Evolutionary conservation across 2,113 vertebrate species (phyloP), one percentile per base, ranked within the genome.

Genomic region (Macroglossus sobrinus): DNA sequence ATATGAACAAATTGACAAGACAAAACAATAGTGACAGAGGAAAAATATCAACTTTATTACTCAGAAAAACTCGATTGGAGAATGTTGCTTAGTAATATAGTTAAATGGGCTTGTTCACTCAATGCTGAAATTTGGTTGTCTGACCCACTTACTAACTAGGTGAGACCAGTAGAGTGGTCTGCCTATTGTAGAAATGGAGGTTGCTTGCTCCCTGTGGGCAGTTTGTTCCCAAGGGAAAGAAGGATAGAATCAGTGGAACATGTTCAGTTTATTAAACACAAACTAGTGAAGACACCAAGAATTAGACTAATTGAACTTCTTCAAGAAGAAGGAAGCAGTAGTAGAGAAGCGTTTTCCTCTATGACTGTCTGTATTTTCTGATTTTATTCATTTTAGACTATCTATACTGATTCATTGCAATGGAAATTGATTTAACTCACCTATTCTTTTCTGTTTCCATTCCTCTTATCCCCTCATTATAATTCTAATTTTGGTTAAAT

Each of bases 401-500:
- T 69, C 11, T 68, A 2, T 72, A 64, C 33, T 50, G 68, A 66
- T 92, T 92, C 26, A 22, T 95, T 92, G 35, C 35, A 66, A n/a
- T 66, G 53, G 12, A 94, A 88, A 33, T 35, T 47, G 93, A 69
- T 74, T 94, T 81, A 69, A n/a, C 76, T 59, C 15, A 79, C 13
- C 53, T 18, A 45, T 76, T 64, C 28, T 59, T 79, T 19, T 45
- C 24, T 71, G 4, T 80, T 30, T 76, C 28, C 64, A 53, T 16
- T 45, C 47, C 8, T 80, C 15, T 84, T 33, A 53, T 38, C 28
- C 12, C 80, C 45, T 40, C 57, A 76, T 47, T 10, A 47, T 69
- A 89, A 81, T 90, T 95, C 30, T 61, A 64, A 43, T 89, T 94
- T 71, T 92, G 86, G 30, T 80, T 80, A 89, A 40, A 24, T 47